These are phyloP conservation scores for Lepeophtheirus nordmannii DNA, from an alignment of 2,888 invertebrate species.

Conservation along the genomic window DNA sequence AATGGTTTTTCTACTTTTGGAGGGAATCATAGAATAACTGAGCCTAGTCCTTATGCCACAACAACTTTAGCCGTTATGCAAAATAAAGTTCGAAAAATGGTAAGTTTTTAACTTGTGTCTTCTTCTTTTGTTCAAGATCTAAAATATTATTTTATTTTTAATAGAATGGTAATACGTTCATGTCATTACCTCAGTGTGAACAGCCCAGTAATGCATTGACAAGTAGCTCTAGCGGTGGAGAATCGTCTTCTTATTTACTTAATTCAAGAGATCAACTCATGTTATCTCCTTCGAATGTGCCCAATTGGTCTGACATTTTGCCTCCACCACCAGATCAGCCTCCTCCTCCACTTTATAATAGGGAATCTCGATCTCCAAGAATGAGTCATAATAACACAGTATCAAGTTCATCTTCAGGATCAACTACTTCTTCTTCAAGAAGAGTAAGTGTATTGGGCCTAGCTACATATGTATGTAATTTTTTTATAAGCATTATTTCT, in stretches of 20 bases:
- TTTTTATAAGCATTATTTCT: no score
- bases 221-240: not conserved
- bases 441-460: no score
- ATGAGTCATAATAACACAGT: no score
- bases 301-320: slow-evolving; percentile 21
- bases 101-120: not conserved
- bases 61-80: slow-evolving; percentile 19
- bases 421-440: no score
- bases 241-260: no score
- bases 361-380: no score
- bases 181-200: slow-evolving; percentile 11
- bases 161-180: slow-evolving; percentile 13
- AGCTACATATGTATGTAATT: no score
- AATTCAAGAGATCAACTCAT: no score
- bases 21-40: not conserved
- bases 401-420: no score
- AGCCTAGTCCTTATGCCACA: slow-evolving; percentile 15
- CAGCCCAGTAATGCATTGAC: not conserved
- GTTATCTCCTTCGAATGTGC: not conserved
- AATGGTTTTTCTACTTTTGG: not conserved
- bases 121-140: not conserved
- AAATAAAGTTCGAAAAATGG: slow-evolving; percentile 12
- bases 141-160: not conserved
- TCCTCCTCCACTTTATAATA: slow-evolving; percentile 1
- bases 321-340: slow-evolving; percentile 10